These are phyloP conservation scores for Taeniopygia guttata DNA, from an alignment of 2,797 vertebrate genomes.

Conservation along the genomic window DNA sequence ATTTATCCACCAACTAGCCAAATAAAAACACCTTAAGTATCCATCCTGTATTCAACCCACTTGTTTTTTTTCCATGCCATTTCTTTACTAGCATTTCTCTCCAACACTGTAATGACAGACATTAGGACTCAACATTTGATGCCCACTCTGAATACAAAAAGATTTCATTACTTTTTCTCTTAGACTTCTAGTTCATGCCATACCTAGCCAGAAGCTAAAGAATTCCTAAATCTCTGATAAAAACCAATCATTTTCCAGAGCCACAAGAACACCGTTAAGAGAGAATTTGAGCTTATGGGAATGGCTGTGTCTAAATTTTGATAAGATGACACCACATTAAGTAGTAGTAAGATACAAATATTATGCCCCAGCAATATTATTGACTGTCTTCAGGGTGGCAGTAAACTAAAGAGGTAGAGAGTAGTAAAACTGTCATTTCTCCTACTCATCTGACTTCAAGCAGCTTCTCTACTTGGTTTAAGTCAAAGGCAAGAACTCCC, in stretches of 20 bases:
- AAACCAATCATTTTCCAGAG: neutral
- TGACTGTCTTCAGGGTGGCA: neutral
- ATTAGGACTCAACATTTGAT: neutral
- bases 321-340: neutral
- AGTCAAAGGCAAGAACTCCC: neutral
- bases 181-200: neutral
- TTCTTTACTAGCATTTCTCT: neutral
- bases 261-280: neutral
- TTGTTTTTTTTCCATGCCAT: neutral
- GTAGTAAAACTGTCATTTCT: neutral
- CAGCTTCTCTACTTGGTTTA: neutral
- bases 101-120: neutral
- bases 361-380: neutral
- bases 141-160: neutral
- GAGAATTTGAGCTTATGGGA: neutral
- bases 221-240: neutral
- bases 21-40: neutral
- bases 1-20: neutral
- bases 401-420: neutral
- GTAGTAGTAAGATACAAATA: neutral
- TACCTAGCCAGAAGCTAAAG: neutral
- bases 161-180: neutral
- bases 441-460: rapidly evolving
- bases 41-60: rapidly evolving
- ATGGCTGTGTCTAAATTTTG: neutral